Conservation (phyloP, 53 echinoderm and acorn worm genomes). For the Paracentrotus lividus region DNA sequence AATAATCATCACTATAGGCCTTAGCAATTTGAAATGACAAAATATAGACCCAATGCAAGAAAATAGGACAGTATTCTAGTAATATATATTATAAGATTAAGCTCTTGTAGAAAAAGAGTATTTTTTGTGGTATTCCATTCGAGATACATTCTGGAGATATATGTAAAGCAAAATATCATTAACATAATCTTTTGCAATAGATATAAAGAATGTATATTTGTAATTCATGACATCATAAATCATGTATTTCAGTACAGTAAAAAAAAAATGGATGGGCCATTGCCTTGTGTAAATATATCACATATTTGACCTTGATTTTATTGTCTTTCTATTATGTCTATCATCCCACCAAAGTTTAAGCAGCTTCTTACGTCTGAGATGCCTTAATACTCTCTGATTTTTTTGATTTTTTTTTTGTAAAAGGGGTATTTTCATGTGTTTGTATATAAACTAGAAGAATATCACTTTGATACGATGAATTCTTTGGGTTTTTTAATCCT, state of each 20-base stretch:
- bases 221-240: not conserved
- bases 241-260: not conserved
- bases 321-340: not conserved
- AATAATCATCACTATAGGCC: too few relatives aligned
- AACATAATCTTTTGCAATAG: not conserved
- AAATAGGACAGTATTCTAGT: too few relatives aligned
- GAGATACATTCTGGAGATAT: not conserved
- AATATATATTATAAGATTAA: too few relatives aligned
- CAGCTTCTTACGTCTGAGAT: not conserved
- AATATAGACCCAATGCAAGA: too few relatives aligned
- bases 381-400: not conserved
- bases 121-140: not conserved
- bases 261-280: not conserved
- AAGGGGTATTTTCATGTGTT: not conserved
- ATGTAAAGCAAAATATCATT: not conserved
- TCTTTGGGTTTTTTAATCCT: too few relatives aligned
- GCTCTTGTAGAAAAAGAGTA: not conserved
- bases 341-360: not conserved
- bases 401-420: not conserved
- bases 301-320: not conserved
- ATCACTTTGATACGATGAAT: too few relatives aligned
- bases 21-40: too few relatives aligned
- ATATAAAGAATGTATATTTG: not conserved
- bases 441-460: too few relatives aligned
- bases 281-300: not conserved